These are phyloP conservation scores for Antennarius striatus DNA, from an alignment of 2,113 vertebrate genomes.

Conservation along the genomic window DNA sequence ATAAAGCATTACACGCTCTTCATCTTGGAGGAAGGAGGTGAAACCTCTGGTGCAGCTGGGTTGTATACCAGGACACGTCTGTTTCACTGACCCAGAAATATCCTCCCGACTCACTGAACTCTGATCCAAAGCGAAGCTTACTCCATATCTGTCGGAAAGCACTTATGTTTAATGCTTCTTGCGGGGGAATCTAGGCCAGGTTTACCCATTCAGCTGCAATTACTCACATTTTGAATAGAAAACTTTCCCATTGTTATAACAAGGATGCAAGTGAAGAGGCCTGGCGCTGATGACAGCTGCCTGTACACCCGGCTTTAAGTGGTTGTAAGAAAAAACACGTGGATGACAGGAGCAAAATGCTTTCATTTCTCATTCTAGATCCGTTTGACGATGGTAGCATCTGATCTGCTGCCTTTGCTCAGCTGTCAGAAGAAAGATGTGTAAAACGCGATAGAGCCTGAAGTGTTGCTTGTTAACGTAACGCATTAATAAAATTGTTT, in stretches of 20 bases:
- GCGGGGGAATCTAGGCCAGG: conserved; percentile 19
- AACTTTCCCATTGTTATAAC: not conserved
- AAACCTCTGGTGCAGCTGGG: conserved; percentile 25
- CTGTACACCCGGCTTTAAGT: not conserved
- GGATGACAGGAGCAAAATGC: not conserved
- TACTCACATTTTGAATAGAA: conserved; percentile 1
- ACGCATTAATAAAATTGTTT: not conserved
- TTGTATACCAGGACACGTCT: conserved; percentile 24
- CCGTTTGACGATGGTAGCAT: not conserved
- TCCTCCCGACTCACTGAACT: conserved; percentile 32
- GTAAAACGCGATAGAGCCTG: not conserved
- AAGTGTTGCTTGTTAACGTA: not conserved
- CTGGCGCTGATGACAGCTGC: not conserved
- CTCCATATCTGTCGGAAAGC: conserved; percentile 43
- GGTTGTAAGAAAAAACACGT: not conserved
- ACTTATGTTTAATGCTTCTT: conserved; percentile 28
- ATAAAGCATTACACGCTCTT: conserved; percentile 27
- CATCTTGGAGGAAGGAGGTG: not conserved
- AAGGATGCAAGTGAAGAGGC: not conserved
- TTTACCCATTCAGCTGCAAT: conserved; percentile 10
- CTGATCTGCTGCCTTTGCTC: conserved; percentile 4
- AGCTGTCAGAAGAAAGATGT: not conserved
- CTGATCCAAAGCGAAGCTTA: conserved; percentile 45
- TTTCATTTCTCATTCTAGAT: not conserved
- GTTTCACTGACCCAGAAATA: conserved; percentile 65